Evolutionary conservation across 2,888 invertebrate species (phyloP).

Genomic region (Blastobasis lacticolella): DNA sequence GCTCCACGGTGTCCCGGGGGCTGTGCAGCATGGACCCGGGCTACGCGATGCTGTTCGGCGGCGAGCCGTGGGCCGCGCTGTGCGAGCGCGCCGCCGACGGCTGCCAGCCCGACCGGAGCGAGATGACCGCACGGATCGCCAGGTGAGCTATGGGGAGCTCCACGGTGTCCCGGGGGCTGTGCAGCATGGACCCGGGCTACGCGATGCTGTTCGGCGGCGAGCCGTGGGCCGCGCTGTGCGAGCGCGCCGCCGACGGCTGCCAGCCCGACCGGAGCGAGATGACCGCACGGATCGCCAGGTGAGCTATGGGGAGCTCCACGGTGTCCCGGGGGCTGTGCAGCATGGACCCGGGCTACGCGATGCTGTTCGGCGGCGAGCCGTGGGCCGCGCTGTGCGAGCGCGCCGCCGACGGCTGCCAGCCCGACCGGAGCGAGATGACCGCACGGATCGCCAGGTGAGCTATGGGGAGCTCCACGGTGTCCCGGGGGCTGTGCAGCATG

Average conservation of each 20-base stretch:
- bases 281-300: constrained; percentile 64
- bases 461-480: constrained; percentile 78
- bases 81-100: constrained; percentile 77
- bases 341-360: constrained; percentile 81
- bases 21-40: constrained; percentile 81
- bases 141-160: constrained; percentile 67
- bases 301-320: constrained; percentile 68
- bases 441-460: constrained; percentile 59
- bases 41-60: constrained; percentile 82
- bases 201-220: constrained; percentile 82
- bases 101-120: constrained; percentile 56
- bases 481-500: constrained; percentile 81
- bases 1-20: constrained; percentile 83
- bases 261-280: constrained; percentile 66
- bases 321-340: constrained; percentile 83
- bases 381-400: constrained; percentile 84
- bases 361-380: constrained; percentile 81
- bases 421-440: constrained; percentile 67
- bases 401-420: constrained; percentile 63
- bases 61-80: constrained; percentile 83
- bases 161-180: constrained; percentile 82
- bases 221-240: constrained; percentile 83
- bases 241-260: constrained; percentile 71
- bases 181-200: constrained; percentile 82
- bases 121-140: constrained; percentile 65